Evolutionary conservation across 2,113 vertebrate genomes (phyloP), one percentile per base, ranked within the genome.

Genomic region (Galeopterus variegatus): DNA sequence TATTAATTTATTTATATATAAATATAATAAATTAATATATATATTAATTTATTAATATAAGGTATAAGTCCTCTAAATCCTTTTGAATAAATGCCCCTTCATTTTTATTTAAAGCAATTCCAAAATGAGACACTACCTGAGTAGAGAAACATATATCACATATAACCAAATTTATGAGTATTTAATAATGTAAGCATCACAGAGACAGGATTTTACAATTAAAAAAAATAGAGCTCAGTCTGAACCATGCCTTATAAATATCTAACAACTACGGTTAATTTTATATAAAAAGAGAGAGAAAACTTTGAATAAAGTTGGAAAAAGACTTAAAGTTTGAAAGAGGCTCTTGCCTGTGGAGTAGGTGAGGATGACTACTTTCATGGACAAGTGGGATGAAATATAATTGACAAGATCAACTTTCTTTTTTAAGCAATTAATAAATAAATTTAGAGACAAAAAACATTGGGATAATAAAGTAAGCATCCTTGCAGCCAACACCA

Each of bases 91-190:
- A 90, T 90, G 24, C 3, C 5, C 4, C 28, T 70, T 79, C 56
- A 5, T 90, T 86, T 72, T 86, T 28, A 64, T 52, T 77, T 84
- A 96, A 94, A 79, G 52, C 36, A 93, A 50, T 70, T 89, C 24
- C 58, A 69, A 90, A 88, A 41, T 41, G 41, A 41, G 26, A 48
- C 1, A 62, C 48, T 65, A 88, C 9, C 9, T 24, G 21, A 33
- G 12, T 56, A 77, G 8, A 76, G 45, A 81, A 72, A 80, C 60
- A 17, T n/a, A 54, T 12, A 79, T 77, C 33, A 65, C 69, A 60
- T 28, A 23, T 28, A 77, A 86, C n/a, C 36, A 82, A 81, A 85
- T 36, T 13, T 45, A 41, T 41, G 41, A 41, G 41, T 41, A 77
- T 52, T 85, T 70, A 81, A 92, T 41, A 94, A 62, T 48, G 2